Evolutionary conservation across 2,888 invertebrate species (phyloP).

Genomic region (Dyspetes luteomarginatus): DNA sequence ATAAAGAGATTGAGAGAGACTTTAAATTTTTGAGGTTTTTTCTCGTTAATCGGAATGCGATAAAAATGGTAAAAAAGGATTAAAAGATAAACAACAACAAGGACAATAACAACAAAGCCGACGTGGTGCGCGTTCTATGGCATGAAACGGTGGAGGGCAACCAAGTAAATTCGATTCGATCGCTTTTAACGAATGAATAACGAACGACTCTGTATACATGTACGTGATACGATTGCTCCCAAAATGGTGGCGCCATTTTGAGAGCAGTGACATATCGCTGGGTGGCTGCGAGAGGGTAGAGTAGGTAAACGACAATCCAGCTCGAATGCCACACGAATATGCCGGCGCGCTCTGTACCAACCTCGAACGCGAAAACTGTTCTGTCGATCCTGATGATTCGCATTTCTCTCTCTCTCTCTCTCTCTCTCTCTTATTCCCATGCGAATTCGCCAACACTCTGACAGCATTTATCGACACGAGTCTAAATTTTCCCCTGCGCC

Average conservation of each 20-base stretch:
- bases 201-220: conserved; percentile 28
- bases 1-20: background rate
- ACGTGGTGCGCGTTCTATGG: conserved; percentile 21
- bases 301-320: conserved; percentile 51
- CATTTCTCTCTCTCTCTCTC: conserved; percentile 5
- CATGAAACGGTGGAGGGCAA: conserved; percentile 29
- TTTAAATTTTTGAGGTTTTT: conserved; percentile 30
- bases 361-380: conserved; percentile 26
- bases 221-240: conserved; percentile 50
- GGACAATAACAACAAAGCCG: conserved; percentile 22
- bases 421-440: conserved; percentile 41
- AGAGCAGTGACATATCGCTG: conserved; percentile 49
- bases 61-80: conserved; percentile 12
- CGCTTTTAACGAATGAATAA: conserved; percentile 61
- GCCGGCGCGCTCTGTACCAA: conserved; percentile 12
- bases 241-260: conserved; percentile 57
- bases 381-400: conserved; percentile 3
- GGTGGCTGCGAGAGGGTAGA: conserved; percentile 35
- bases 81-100: conserved; percentile 1
- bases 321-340: conserved; percentile 26
- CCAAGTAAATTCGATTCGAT: conserved; percentile 55
- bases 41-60: conserved; percentile 17
- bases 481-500: conserved; percentile 1
- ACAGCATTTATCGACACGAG: conserved; percentile 45
- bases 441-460: conserved; percentile 40